phyloP scores from a whole-genome alignment of 2,797 vertebrate genomes.

The Catamblyrhynchus diadema region DNA sequence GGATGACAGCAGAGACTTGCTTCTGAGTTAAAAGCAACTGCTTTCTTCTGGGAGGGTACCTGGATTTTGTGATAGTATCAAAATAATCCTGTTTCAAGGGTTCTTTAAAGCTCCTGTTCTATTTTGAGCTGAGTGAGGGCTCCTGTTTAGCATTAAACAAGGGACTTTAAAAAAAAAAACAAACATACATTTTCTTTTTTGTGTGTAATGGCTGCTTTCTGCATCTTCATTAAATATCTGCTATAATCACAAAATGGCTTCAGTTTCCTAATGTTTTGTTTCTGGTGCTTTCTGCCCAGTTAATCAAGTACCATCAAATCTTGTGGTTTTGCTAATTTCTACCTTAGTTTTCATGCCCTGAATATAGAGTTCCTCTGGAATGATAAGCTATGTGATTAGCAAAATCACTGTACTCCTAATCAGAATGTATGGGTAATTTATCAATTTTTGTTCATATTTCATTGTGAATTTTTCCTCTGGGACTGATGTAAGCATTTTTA shows the following conservation, averaged over 20 bases:
- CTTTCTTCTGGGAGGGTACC: not conserved
- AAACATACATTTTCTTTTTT: not conserved
- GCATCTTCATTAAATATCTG: not conserved
- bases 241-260: conserved; percentile 8
- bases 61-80: not conserved
- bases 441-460: not conserved
- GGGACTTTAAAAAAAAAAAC: not conserved
- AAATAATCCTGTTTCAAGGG: not conserved
- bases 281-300: conserved; percentile 10
- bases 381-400: not conserved
- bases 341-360: conserved; percentile 5
- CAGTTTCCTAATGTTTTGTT: not conserved
- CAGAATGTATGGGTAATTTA: not conserved
- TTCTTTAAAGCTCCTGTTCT: not conserved
- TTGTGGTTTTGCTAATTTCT: conserved; percentile 36
- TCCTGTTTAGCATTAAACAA: not conserved
- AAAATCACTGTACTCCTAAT: conserved; percentile 11
- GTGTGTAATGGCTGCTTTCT: not conserved
- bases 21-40: not conserved
- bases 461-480: not conserved
- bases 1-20: not conserved
- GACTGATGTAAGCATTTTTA: not conserved
- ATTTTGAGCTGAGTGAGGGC: not conserved
- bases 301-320: conserved; percentile 32
- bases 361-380: conserved; percentile 17